Base-by-base conservation (phyloP, 2,797 vertebrate species). In the Aplochiton taeniatus region DNA sequence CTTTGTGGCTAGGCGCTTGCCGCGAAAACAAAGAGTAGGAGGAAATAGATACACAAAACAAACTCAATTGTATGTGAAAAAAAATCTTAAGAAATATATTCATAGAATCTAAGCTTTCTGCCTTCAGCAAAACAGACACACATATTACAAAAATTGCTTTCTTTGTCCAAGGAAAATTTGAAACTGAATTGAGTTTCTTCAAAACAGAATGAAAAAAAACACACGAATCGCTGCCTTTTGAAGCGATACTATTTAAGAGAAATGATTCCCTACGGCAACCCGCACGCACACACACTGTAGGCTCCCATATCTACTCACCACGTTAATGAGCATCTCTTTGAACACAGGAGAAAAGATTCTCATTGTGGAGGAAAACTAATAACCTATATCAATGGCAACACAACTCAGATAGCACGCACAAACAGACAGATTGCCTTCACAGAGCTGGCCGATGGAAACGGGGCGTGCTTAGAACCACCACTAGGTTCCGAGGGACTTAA, bases 401-500 rank as follows among this genome's bases (percentile, higher is more conserved):
- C 10, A 71, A 70, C 55, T 63, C 14, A 63, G 42, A 67, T 51
- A 59, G 56, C 48, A 20, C 20, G 61, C 48, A 45, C 20, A 74
- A 53, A 41, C 46, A 55, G 71, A 70, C 44, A 73, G 73, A 79
- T 50, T 71, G 43, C 66, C 57, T 68, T 73, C 62, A 71, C 69
- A 71, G 79, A 85, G 57, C 61, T 48, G 42, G 45, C 46, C 66
- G 55, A 77, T 63, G 53, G 66, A 81, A 82, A 43, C 50, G 44
- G 71, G 65, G 68, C 63, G 65, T 47, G n/a, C 18, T 4, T 1
- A 44, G 78, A 52, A 78, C 70, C 56, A 68, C 56, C 17, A 78
- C 74, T 62, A 54, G 73, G 78, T 76, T 78, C 64, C 72, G 61
- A 61, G 67, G 70, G 78, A 87, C 85, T 83, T 82, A 68, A 82